phyloP scores from a whole-genome alignment of 2,888 invertebrate species.

The Terebella lapidaria region DNA sequence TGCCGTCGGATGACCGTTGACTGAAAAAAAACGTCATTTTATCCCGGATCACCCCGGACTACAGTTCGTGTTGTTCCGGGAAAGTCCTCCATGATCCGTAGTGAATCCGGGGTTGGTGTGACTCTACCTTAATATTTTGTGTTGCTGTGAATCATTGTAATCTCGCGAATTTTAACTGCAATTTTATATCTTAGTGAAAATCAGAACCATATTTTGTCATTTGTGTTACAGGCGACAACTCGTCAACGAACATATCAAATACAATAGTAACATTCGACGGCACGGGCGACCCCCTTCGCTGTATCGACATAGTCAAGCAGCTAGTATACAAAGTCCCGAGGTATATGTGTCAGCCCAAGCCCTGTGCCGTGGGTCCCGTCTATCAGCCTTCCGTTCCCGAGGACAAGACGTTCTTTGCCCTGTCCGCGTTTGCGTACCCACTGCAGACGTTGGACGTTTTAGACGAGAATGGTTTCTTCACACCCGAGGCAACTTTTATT shows the following conservation, averaged over 20 bases:
- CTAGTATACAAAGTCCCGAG: slow-evolving; percentile 15
- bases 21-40: too few species aligned
- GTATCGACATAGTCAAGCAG: slow-evolving; percentile 21
- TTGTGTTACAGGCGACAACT: background rate
- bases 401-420: slow-evolving; percentile 17
- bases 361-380: slow-evolving; percentile 37
- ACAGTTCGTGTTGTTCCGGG: too few species aligned
- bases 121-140: too few species aligned
- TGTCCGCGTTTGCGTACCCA: slow-evolving; percentile 16
- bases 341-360: slow-evolving; percentile 30
- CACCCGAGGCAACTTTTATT: background rate
- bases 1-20: too few species aligned
- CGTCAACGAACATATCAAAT: background rate
- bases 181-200: too few species aligned
- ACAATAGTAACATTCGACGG: slow-evolving; percentile 22
- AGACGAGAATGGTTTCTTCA: slow-evolving; percentile 9
- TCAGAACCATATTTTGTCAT: too few species aligned
- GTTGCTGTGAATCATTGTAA: too few species aligned
- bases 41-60: too few species aligned
- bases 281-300: slow-evolving; percentile 31
- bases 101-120: too few species aligned
- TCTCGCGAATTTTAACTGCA: too few species aligned
- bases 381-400: slow-evolving; percentile 21
- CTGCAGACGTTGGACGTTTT: slow-evolving; percentile 10
- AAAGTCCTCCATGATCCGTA: too few species aligned